Evolutionary conservation across 2,113 vertebrate species (phyloP), one percentile per base, ranked within the genome.

Genomic region (Gila orcuttii): DNA sequence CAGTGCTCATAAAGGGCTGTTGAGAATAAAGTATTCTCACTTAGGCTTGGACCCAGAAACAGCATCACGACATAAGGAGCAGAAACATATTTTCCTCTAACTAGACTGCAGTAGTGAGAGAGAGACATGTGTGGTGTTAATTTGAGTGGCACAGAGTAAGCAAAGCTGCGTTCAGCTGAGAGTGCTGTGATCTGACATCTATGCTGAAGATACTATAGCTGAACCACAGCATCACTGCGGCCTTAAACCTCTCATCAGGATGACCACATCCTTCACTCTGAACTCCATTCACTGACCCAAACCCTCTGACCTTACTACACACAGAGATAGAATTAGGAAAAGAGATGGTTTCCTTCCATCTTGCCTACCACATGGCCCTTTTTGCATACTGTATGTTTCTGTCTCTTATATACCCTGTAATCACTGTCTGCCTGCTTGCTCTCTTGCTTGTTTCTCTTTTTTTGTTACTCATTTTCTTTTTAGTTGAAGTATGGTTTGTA

Each of bases 241-340:
- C 82, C 60, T 80, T 82, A 85, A 85, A 83, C 88, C 82, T 89
- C 60, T 86, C 85, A 89, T 89, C 85, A 89, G 15, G 25, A 66
- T 47, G 73, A 85, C 82, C 85, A 77, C 87, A 88, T 55, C 55
- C 82, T 82, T 39, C 42, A 73, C 82, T 87, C 78, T 82, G 78
- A 78, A 78, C 86, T 77, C 68, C 85, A 83, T 71, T 28, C 42
- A 68, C 76, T 76, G 42, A 64, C 52, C 69, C 59, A 75, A 82
- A 82, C 57, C 25, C 52, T 60, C 33, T 71, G 33, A 86, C 77
- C 52, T 75, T 81, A 11, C 45, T 57, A 76, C 69, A 86, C 47
- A 84, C 52, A 75, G 3, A 78, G 80, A 33, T 47, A 62, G 57
- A 80, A 64, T 71, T 12, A 31, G 55, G 76, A 79, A 73, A 84